Percentiles rank a stretch among this genome's conserved stretches.
Conservation (phyloP, 2,113 vertebrate species). For the Paratilapia polleni region DNA sequence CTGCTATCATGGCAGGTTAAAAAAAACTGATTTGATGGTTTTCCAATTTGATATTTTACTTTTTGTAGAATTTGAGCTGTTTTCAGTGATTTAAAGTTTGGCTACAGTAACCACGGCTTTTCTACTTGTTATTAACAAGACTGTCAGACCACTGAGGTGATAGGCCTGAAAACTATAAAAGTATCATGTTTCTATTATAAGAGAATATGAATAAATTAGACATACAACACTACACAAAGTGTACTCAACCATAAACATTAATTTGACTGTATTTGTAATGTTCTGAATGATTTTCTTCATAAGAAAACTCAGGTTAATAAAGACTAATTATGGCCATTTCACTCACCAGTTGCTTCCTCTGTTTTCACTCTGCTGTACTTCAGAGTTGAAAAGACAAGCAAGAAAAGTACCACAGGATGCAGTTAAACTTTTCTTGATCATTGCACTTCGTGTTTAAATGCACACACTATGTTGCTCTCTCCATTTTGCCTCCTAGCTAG, state of each 20-base stretch:
- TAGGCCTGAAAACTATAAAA: neutral
- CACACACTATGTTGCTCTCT: neutral
- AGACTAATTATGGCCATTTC: too few relatives aligned
- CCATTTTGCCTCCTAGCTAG: neutral
- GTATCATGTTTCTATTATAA: neutral
- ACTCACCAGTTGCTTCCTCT: neutral
- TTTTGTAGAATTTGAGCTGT: neutral
- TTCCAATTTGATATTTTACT: neutral
- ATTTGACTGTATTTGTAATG: neutral
- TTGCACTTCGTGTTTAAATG: neutral
- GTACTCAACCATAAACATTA: neutral
- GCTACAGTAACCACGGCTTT: neutral
- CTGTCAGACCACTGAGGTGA: neutral
- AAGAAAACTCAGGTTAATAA: too few relatives aligned
- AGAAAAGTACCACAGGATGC: too few relatives aligned
- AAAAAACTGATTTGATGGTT: neutral
- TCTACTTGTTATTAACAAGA: neutral
- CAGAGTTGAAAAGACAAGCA: neutral
- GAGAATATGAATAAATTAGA: neutral
- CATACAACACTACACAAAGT: neutral
- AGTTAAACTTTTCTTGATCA: neutral
- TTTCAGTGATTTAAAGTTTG: neutral
- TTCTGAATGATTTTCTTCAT: neutral
- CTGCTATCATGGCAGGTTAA: neutral
- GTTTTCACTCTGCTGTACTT: neutral